These are phyloP conservation scores for Pogonophryne albipinna DNA, from an alignment of 2,797 vertebrate species.

Conservation along the genomic window DNA sequence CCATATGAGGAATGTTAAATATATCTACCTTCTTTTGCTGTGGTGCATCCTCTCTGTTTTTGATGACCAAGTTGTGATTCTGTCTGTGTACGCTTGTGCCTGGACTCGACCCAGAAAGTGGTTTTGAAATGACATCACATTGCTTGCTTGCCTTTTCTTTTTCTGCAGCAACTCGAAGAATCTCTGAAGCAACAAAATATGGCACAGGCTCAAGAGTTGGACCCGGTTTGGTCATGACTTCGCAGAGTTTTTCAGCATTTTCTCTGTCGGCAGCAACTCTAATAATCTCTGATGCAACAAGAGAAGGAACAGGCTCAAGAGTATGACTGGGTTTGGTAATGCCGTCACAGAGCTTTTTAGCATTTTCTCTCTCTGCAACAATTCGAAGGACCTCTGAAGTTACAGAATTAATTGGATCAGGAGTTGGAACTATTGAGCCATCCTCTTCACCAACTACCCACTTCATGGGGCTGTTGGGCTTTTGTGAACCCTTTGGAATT, in stretches of 20 bases:
- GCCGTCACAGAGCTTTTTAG: not conserved
- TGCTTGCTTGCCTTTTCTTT: slow-evolving; percentile 35
- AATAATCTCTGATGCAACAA: too few species aligned
- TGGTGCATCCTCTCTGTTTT: too few species aligned
- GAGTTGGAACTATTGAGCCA: slow-evolving; percentile 12
- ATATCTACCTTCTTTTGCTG: slow-evolving; percentile 22
- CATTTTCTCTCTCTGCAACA: slow-evolving; percentile 55
- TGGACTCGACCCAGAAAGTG: slow-evolving; percentile 2
- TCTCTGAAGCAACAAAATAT: slow-evolving; percentile 47
- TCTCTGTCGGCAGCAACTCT: too few species aligned
- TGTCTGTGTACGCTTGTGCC: slow-evolving; percentile 29
- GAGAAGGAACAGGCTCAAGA: too few species aligned
- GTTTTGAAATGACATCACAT: not conserved
- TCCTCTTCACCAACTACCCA: slow-evolving; percentile 79
- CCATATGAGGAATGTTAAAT: not conserved
- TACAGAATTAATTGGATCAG: slow-evolving; percentile 41
- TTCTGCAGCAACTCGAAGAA: slow-evolving; percentile 43
- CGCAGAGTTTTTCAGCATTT: too few species aligned
- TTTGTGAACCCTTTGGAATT: slow-evolving; percentile 59
- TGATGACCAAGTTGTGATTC: too few species aligned
- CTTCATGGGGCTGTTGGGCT: slow-evolving; percentile 71
- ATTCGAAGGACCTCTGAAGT: slow-evolving; percentile 54
- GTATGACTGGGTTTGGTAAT: too few species aligned
- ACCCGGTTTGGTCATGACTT: not conserved
- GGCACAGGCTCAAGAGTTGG: slow-evolving; percentile 39